Percentiles rank a stretch among this genome's conserved stretches.
These are phyloP conservation scores for Rhinogobius similis DNA, from an alignment of 2,113 vertebrate species.

Conservation along the genomic window DNA sequence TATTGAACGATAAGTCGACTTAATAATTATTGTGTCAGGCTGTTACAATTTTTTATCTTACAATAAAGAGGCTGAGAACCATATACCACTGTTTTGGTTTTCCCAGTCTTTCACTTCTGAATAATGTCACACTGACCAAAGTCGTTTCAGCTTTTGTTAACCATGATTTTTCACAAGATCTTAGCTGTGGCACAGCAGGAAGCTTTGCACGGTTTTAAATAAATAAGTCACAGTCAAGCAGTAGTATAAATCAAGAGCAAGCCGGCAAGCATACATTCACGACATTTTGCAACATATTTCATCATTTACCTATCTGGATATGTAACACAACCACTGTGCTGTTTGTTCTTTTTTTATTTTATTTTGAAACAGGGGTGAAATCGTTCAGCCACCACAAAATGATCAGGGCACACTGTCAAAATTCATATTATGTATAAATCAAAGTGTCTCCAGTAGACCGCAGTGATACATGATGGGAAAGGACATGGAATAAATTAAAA, in stretches of 20 bases:
- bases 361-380: constrained; percentile 50
- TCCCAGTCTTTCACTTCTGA: constrained; percentile 27
- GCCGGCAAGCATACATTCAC: constrained; percentile 21
- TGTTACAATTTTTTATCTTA: background rate
- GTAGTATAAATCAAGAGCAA: constrained; percentile 35
- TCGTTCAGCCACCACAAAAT: constrained; percentile 36
- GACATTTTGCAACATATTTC: constrained; percentile 65
- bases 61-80: background rate
- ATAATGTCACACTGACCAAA: constrained; percentile 17
- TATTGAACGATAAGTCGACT: no score
- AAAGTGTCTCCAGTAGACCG: constrained; percentile 12
- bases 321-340: constrained; percentile 45
- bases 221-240: constrained; percentile 35
- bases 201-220: constrained; percentile 49
- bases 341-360: constrained; percentile 35
- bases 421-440: constrained; percentile 6
- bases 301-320: constrained; percentile 60
- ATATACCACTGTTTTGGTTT: constrained; percentile 20
- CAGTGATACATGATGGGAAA: constrained; percentile 26
- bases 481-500: constrained; percentile 29
- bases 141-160: constrained; percentile 39
- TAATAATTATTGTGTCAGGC: no score
- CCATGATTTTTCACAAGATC: constrained; percentile 19
- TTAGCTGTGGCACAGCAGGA: constrained; percentile 17
- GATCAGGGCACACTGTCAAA: constrained; percentile 14